A percentile compares a stretch with the other conserved stretches of the same genome.
Evolutionary conservation across 2,888 invertebrate species (phyloP).

Genomic region (Drosophila phalerata): DNA sequence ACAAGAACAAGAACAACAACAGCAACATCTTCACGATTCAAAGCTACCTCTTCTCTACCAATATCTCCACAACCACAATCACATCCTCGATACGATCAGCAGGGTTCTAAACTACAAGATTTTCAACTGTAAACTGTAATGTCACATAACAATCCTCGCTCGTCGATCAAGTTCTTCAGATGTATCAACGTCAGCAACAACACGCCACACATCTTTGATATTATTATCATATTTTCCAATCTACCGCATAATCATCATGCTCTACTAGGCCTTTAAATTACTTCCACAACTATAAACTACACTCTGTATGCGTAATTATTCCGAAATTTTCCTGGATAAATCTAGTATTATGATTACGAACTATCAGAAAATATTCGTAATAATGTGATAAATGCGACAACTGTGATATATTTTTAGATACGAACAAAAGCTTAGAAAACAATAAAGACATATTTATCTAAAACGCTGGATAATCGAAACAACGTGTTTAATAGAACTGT

Average conservation of each 20-base stretch:
- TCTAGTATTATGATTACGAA: constrained; percentile 1
- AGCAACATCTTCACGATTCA: constrained; percentile 80
- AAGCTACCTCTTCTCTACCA: constrained; percentile 60
- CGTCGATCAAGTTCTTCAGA: constrained; percentile 42
- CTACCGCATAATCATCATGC: constrained; percentile 11
- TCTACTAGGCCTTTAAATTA: constrained; percentile 10
- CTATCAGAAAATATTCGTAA: constrained; percentile 1
- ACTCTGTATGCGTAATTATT: neutral
- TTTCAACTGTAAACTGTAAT: constrained; percentile 59
- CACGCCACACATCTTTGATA: constrained; percentile 23
- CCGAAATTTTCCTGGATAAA: neutral
- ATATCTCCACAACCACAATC: constrained; percentile 60
- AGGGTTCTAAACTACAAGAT: constrained; percentile 46
- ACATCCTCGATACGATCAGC: constrained; percentile 41
- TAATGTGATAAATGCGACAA: constrained; percentile 25
- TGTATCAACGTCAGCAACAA: constrained; percentile 35
- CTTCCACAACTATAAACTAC: constrained; percentile 8
- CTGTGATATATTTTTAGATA: constrained; percentile 28
- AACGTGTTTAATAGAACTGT: neutral
- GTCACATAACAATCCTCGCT: constrained; percentile 37
- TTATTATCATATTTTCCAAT: constrained; percentile 19
- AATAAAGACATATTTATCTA: constrained; percentile 3
- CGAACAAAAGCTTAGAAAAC: constrained; percentile 5
- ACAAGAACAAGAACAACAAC: constrained; percentile 61
- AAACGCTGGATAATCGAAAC: neutral